phyloP scores from a whole-genome alignment of 1,140 invertebrate species.

The Mycetomoellerius zeteki region DNA sequence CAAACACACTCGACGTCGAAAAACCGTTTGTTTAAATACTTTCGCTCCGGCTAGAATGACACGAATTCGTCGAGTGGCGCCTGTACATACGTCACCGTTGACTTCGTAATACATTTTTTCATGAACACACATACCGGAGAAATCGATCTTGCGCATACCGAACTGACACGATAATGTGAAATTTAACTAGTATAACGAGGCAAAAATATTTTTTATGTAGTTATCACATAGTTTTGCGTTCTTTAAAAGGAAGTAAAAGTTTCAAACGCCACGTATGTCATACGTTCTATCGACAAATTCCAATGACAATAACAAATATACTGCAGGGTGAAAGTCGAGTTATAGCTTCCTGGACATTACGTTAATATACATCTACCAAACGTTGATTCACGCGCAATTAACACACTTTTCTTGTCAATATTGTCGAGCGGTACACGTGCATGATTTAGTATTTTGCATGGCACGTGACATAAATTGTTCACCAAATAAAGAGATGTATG shows the following conservation, averaged over 20 bases:
- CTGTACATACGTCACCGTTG: background rate
- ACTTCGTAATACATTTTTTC: conserved; percentile 26
- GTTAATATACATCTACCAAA: conserved; percentile 7
- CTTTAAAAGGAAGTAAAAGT: conserved; percentile 13
- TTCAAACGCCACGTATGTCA: background rate
- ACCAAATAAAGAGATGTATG: background rate
- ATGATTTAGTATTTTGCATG: background rate
- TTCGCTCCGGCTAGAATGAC: conserved; percentile 37
- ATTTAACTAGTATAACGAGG: background rate
- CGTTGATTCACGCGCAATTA: conserved; percentile 44
- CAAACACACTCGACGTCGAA: background rate
- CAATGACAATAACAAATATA: background rate
- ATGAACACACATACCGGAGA: background rate
- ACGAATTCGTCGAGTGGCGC: conserved; percentile 16
- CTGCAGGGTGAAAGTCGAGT: conserved; percentile 56
- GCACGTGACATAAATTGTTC: background rate
- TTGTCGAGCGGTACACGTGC: conserved; percentile 1
- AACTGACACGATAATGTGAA: background rate
- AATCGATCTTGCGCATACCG: background rate
- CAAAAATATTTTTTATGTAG: background rate
- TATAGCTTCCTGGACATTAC: conserved; percentile 19
- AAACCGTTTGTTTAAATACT: conserved; percentile 28
- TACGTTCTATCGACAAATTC: background rate
- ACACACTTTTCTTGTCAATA: conserved; percentile 51
- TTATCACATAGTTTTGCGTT: background rate